phyloP scores from a whole-genome alignment of 2,113 vertebrate species.

The Chaetura pelagica region DNA sequence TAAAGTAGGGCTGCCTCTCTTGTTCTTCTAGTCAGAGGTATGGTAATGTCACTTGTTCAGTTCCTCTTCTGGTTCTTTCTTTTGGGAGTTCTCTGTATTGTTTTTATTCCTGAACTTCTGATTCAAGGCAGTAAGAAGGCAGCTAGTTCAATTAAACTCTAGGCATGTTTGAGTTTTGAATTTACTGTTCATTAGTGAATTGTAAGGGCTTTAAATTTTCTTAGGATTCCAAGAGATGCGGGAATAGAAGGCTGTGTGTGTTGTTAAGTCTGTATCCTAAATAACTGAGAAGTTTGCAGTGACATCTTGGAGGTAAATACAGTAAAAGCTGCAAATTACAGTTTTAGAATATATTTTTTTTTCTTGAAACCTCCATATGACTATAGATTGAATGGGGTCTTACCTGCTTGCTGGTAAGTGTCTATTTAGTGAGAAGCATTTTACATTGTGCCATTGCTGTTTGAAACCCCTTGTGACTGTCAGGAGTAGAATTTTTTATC shows the following conservation, averaged over 20 bases:
- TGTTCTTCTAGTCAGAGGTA: not conserved
- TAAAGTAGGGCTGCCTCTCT: not conserved
- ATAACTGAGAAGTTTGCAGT: not conserved
- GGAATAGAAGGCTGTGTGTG: not conserved
- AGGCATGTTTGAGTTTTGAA: not conserved
- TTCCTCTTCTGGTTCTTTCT: not conserved
- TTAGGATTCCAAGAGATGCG: not conserved
- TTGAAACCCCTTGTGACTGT: not conserved
- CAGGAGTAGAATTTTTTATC: not conserved
- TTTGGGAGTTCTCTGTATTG: not conserved
- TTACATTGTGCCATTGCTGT: not conserved
- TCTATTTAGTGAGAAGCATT: not conserved
- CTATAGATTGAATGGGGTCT: not conserved
- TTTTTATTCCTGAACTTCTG: not conserved
- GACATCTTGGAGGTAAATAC: not conserved
- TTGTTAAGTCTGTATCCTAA: not conserved
- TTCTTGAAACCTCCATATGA: not conserved
- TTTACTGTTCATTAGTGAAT: not conserved
- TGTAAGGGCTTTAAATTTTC: not conserved
- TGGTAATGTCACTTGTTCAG: not conserved
- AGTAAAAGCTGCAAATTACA: too few relatives aligned
- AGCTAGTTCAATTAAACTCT: not conserved
- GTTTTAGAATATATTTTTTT: not conserved
- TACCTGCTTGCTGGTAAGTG: not conserved
- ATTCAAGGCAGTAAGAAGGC: not conserved